Percentiles rank a stretch among this genome's conserved stretches.
Conservation (phyloP, 2,888 invertebrate genomes). For the Laspeyria flexula region DNA sequence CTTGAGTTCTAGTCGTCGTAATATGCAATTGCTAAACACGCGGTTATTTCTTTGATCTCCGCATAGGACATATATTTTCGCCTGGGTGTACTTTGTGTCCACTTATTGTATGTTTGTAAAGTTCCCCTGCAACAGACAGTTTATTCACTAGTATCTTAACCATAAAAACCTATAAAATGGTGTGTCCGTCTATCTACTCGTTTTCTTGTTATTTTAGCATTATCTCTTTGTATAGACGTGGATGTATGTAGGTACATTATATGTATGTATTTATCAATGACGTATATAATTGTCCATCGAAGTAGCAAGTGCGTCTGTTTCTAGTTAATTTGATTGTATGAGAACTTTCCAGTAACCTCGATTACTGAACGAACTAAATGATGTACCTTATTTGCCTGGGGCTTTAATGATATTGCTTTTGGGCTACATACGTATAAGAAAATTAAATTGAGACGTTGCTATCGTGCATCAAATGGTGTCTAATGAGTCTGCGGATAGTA, state of each 20-base stretch:
- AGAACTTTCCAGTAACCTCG: constrained; percentile 1
- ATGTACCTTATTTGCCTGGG: background rate
- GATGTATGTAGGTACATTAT: background rate
- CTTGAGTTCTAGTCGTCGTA: no score
- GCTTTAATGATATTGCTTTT: background rate
- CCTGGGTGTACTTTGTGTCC: no score
- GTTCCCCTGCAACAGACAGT: no score
- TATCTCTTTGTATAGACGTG: background rate
- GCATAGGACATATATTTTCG: no score
- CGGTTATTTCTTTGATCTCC: no score
- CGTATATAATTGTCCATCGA: background rate
- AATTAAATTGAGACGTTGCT: background rate
- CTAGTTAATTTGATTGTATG: constrained; percentile 3
- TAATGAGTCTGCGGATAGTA: no score
- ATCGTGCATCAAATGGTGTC: background rate
- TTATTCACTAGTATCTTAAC: no score
- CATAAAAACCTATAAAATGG: no score
- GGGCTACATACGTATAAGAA: background rate
- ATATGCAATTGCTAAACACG: no score
- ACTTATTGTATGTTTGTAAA: no score
- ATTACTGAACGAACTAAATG: background rate
- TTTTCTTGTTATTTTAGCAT: background rate
- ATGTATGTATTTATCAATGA: background rate
- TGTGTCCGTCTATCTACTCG: no score
- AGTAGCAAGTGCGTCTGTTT: background rate